Percentiles rank a stretch among this genome's conserved stretches.
Evolutionary conservation across 2,888 invertebrate species (phyloP).

Genomic region (Amphimallon solstitiale): DNA sequence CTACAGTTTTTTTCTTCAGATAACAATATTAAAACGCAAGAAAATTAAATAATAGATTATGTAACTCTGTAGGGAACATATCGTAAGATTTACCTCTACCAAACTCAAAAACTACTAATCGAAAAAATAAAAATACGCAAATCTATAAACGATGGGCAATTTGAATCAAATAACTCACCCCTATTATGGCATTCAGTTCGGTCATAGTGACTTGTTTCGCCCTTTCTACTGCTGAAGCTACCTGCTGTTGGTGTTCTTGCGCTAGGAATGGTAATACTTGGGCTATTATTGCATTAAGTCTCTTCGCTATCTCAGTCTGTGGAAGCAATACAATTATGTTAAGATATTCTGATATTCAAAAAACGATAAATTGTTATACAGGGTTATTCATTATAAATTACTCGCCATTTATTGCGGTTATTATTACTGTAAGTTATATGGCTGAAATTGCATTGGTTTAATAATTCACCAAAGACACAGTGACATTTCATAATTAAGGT

Average conservation of each 20-base stretch:
- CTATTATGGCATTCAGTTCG: conserved; percentile 92
- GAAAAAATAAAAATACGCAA: neutral
- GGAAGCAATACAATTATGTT: conserved; percentile 58
- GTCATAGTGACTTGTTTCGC: conserved; percentile 97
- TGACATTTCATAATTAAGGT: no score
- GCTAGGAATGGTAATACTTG: conserved; percentile 94
- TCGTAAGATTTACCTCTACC: conserved; percentile 16
- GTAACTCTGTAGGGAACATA: conserved; percentile 21
- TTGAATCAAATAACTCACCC: conserved; percentile 72
- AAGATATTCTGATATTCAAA: neutral
- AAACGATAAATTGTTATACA: neutral
- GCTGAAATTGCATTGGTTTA: no score
- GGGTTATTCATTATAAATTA: no score
- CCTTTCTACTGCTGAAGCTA: conserved; percentile 90
- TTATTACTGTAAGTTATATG: no score
- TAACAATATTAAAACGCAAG: conserved; percentile 16
- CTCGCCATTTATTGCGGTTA: no score
- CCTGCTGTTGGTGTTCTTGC: conserved; percentile 92
- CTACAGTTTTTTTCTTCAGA: conserved; percentile 28
- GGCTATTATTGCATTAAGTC: conserved; percentile 91
- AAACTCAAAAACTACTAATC: conserved; percentile 22
- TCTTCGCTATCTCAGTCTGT: conserved; percentile 95
- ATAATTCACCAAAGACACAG: no score
- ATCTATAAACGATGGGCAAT: no score
- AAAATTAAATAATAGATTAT: conserved; percentile 19